These are phyloP conservation scores for Saxidomus purpurata DNA, from an alignment of 1,140 invertebrate species.

Conservation along the genomic window DNA sequence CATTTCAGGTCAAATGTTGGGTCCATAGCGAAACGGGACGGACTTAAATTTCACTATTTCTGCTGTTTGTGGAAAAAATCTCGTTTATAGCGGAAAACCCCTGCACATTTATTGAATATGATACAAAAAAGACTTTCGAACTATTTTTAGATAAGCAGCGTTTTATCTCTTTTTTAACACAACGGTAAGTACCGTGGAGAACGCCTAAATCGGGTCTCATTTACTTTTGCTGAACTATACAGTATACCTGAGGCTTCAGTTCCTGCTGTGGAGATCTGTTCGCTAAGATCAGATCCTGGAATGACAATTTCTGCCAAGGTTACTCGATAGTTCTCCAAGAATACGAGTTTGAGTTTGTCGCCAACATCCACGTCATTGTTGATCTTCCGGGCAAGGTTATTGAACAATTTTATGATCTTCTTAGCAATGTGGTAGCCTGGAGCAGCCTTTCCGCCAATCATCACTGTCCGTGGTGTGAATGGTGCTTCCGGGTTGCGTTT, in stretches of 20 bases:
- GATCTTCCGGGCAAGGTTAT: conserved; percentile 93
- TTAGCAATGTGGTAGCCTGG: conserved; percentile 99
- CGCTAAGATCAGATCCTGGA: conserved; percentile 98
- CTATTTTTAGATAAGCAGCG: too few relatives aligned
- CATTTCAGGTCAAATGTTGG: too few relatives aligned
- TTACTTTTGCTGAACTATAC: too few relatives aligned
- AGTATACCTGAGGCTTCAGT: conserved; percentile 99
- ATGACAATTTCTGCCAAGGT: conserved; percentile 99
- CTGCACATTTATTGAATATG: too few relatives aligned
- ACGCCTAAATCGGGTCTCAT: too few relatives aligned
- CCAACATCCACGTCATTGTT: conserved; percentile 99
- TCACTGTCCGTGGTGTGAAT: conserved; percentile 96
- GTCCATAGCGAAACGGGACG: too few relatives aligned
- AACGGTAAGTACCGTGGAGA: too few relatives aligned
- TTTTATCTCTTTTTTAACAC: too few relatives aligned
- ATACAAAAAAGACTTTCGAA: too few relatives aligned
- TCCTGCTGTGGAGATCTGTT: conserved; percentile 99
- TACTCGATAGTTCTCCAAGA: conserved; percentile 98
- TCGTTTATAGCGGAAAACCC: too few relatives aligned
- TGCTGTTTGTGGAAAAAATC: too few relatives aligned
- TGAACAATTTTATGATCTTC: conserved; percentile 97
- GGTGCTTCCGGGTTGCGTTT: conserved; percentile 93
- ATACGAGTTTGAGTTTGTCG: conserved; percentile 97
- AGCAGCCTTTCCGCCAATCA: conserved; percentile 99
- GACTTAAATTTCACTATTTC: too few relatives aligned